phyloP scores from a whole-genome alignment of 1,140 invertebrate genomes.

The Portunus trituberculatus region DNA sequence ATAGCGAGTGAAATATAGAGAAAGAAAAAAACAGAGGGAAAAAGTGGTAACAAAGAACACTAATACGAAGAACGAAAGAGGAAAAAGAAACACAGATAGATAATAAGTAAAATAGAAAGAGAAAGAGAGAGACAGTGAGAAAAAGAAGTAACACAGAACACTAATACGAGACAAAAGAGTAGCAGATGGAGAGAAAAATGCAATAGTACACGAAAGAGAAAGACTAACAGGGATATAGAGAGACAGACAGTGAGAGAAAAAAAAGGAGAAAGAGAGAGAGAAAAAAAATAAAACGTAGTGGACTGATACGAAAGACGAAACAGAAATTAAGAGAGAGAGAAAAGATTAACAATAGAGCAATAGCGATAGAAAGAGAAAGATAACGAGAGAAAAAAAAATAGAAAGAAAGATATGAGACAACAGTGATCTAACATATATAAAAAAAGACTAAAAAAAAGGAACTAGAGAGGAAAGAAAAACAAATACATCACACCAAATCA shows the following conservation, averaged over 20 bases:
- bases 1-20: too few relatives aligned
- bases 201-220: neutral
- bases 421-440: neutral
- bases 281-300: neutral
- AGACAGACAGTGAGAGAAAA: neutral
- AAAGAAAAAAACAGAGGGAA: too few relatives aligned
- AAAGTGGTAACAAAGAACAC: too few relatives aligned
- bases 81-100: too few relatives aligned
- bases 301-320: neutral
- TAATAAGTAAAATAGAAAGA: too few relatives aligned
- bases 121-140: too few relatives aligned
- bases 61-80: too few relatives aligned
- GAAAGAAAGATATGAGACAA: neutral
- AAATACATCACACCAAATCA: too few relatives aligned
- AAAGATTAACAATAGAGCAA: neutral
- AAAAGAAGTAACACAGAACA: too few relatives aligned
- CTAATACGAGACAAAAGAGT: too few relatives aligned
- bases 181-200: neutral
- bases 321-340: neutral
- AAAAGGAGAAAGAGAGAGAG: neutral
- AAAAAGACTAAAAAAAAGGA: neutral
- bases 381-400: neutral
- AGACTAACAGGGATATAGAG: too few relatives aligned
- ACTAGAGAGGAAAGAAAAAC: too few relatives aligned
- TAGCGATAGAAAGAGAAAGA: neutral